Evolutionary conservation across 2,888 invertebrate genomes (phyloP).

Genomic region (Beris morrisii): DNA sequence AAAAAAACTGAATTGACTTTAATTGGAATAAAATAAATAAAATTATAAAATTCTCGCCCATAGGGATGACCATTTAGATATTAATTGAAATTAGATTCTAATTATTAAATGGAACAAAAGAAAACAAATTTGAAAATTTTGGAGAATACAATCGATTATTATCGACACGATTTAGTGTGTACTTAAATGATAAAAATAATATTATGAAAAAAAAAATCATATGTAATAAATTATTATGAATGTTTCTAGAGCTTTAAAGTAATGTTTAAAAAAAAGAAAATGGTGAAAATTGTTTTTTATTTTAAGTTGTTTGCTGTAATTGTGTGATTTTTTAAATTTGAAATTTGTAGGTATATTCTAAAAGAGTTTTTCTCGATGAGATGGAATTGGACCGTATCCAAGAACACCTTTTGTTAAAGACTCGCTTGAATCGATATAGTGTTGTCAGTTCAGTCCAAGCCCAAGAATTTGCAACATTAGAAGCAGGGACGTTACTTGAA

Average conservation of each 20-base stretch:
- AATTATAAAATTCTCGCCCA: conserved; percentile 11
- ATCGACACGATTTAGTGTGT: background rate
- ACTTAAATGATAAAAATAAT: conserved; percentile 11
- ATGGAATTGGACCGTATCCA: too few species aligned
- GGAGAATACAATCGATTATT: background rate
- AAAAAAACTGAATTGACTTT: background rate
- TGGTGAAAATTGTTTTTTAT: too few species aligned
- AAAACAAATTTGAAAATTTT: background rate
- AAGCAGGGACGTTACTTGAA: too few species aligned
- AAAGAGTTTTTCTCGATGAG: too few species aligned
- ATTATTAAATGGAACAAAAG: background rate
- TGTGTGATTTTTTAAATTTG: too few species aligned
- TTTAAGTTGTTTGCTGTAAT: too few species aligned
- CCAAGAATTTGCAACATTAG: too few species aligned
- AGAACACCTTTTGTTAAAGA: too few species aligned
- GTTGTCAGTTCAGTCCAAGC: too few species aligned
- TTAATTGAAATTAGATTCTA: conserved; percentile 21
- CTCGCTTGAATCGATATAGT: too few species aligned
- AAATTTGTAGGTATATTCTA: too few species aligned
- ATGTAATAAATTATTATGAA: conserved; percentile 17
- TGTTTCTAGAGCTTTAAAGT: conserved; percentile 33
- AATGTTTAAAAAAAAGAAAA: conserved; percentile 15
- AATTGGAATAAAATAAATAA: conserved; percentile 21
- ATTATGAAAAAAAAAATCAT: conserved; percentile 7
- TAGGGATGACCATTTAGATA: conserved; percentile 37